Base-by-base conservation (phyloP, 2,113 vertebrate species). In the Apus apus region DNA sequence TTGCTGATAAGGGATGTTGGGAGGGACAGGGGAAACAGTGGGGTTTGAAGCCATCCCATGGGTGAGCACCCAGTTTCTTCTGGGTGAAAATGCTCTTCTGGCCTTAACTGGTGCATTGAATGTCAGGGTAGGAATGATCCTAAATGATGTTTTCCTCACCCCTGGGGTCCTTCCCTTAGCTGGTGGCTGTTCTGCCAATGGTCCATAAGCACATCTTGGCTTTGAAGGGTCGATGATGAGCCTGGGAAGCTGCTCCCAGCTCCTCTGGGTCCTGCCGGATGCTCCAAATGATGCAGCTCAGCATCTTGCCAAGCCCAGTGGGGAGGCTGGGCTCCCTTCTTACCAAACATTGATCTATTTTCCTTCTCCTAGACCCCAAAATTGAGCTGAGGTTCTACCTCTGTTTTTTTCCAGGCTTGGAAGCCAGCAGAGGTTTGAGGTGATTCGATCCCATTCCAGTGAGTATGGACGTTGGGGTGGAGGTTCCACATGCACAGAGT, bases 401-500 rank as follows among this genome's bases (percentile, higher is more conserved):
- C 56, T 90, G 0, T 73, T 53, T 96, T 96, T 92, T 97, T 94
- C 17, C 93, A 98, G 98, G 76, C 57, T 91, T 0, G 89, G 89
- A 66, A 64, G 48, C 3, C 93, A 48, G 29, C 95, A 43, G 66
- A 87, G 67, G 3, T 97, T 97, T 50, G 76, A 91, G 3, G 95
- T 94, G 90, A 51, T 95, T 20, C 95, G 81, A 29, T 90, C 96
- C 72, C 88, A 56, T 14, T 78, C 80, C 64, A 15, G 98, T 98
- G 93, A 98, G 98, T 98, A 71, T 9, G 13, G 29, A 1, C 3
- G 1, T 3, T 12, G 14, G 0, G 3, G 21, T 67, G 30, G 43
- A 53, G 30, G 17, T 32, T 43, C 74, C n/a, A 32, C 2, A 0
- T 2, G 38, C 56, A 8, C 1, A 8, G 15, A 48, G 12, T 0